These are phyloP conservation scores for Sesia apiformis DNA, from an alignment of 2,888 invertebrate species.

Conservation along the genomic window DNA sequence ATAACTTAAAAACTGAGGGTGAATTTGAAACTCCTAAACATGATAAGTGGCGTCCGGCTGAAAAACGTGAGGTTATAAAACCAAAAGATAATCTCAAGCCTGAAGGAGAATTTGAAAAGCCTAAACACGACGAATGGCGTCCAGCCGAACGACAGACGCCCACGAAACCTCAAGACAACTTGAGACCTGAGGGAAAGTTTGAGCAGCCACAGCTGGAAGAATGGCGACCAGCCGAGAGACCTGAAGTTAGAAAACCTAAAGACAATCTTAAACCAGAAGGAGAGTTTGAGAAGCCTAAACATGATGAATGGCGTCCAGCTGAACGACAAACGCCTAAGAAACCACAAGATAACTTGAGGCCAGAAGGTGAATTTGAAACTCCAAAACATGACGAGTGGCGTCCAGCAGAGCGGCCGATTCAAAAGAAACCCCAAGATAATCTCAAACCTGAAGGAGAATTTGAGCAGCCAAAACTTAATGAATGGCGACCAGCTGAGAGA, in stretches of 20 bases:
- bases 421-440: conserved; percentile 47
- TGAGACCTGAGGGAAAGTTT: conserved; percentile 66
- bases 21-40: conserved; percentile 55
- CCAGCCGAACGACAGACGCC: conserved; percentile 47
- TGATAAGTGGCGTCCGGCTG: conserved; percentile 67
- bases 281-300: conserved; percentile 47
- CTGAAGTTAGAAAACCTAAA: conserved; percentile 33
- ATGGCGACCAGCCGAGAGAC: conserved; percentile 49
- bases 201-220: conserved; percentile 50
- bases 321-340: conserved; percentile 36
- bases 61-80: conserved; percentile 65
- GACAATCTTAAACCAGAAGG: conserved; percentile 72
- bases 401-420: conserved; percentile 47
- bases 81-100: conserved; percentile 75
- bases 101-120: conserved; percentile 73
- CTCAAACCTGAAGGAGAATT: conserved; percentile 76
- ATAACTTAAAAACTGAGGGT: conserved; percentile 75
- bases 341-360: conserved; percentile 45
- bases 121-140: conserved; percentile 46
- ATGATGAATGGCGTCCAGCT: conserved; percentile 37
- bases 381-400: conserved; percentile 38
- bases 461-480: conserved; percentile 65
- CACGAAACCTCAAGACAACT: conserved; percentile 63
- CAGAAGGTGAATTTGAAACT: conserved; percentile 64
- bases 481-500: conserved; percentile 52